Evolutionary conservation across 2,113 vertebrate species (phyloP).

Genomic region (Morone chrysops): DNA sequence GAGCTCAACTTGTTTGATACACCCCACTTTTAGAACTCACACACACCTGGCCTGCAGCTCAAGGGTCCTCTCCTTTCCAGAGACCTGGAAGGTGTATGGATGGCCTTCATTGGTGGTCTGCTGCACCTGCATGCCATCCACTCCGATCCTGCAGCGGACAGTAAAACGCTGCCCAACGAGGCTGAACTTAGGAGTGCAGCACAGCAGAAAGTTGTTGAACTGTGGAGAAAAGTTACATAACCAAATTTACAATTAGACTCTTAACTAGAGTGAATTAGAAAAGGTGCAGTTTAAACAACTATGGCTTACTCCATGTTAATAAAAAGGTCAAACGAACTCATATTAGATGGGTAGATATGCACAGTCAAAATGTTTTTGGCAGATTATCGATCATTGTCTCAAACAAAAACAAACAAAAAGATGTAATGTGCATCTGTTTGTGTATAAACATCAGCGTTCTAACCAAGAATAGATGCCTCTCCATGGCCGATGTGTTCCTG

Average conservation of each 20-base stretch:
- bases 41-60: slow-evolving; percentile 93
- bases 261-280: no score
- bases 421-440: not conserved
- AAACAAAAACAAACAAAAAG: not conserved
- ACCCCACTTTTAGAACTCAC: not conserved
- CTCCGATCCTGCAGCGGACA: slow-evolving; percentile 90
- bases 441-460: slow-evolving; percentile 49
- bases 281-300: not conserved
- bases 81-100: slow-evolving; percentile 93
- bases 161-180: slow-evolving; percentile 92
- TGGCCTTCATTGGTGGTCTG: slow-evolving; percentile 93
- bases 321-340: not conserved
- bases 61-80: slow-evolving; percentile 92
- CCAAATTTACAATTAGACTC: not conserved
- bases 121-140: slow-evolving; percentile 93
- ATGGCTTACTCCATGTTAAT: not conserved
- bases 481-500: slow-evolving; percentile 93
- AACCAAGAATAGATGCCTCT: slow-evolving; percentile 93
- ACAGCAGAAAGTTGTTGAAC: slow-evolving; percentile 97
- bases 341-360: fast-evolving
- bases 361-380: not conserved
- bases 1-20: not conserved
- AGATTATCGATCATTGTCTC: not conserved
- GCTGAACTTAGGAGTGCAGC: slow-evolving; percentile 95
- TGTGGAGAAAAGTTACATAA: slow-evolving; percentile 60